Conservation (phyloP, 2,113 vertebrate genomes). For the Spea bombifrons region DNA sequence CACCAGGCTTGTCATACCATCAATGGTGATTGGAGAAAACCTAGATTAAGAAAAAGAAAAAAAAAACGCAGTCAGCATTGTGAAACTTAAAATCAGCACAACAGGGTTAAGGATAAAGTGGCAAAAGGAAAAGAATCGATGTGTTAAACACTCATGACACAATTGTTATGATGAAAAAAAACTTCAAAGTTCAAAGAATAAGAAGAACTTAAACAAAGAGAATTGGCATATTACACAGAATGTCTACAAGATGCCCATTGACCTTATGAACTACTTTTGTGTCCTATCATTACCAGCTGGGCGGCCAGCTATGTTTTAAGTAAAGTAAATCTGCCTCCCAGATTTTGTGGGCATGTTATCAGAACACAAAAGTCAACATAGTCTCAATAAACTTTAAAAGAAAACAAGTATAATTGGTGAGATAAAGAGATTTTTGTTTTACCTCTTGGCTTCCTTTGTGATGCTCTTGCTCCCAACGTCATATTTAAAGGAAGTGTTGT, state of each 20-base stretch:
- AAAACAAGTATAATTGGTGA: not conserved
- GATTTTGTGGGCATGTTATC: not conserved
- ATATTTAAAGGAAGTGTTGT: constrained; percentile 3
- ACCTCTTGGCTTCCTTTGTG: not conserved
- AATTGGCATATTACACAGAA: not conserved
- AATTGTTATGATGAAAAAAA: constrained; percentile 7
- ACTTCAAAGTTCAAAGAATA: not conserved
- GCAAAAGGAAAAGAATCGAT: constrained; percentile 21
- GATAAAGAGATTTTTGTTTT: not conserved
- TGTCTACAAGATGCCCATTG: not conserved
- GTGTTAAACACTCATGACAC: constrained; percentile 9
- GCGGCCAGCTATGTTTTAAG: not conserved
- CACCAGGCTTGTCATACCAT: constrained; percentile 98
- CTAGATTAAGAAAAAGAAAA: constrained; percentile 58
- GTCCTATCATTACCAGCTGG: not conserved
- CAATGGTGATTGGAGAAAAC: constrained; percentile 99
- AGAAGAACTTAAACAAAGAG: not conserved
- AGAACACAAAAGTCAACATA: not conserved
- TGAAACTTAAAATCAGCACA: not conserved
- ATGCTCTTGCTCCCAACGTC: constrained; percentile 1
- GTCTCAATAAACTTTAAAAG: not conserved
- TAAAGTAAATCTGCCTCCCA: not conserved
- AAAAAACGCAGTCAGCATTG: not conserved
- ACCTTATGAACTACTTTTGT: not conserved
- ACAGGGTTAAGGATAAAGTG: not conserved